Percentiles rank a stretch among this genome's conserved stretches.
phyloP scores from a whole-genome alignment of 92 coral and sea anemone genomes.

The Plumapathes pennacea region DNA sequence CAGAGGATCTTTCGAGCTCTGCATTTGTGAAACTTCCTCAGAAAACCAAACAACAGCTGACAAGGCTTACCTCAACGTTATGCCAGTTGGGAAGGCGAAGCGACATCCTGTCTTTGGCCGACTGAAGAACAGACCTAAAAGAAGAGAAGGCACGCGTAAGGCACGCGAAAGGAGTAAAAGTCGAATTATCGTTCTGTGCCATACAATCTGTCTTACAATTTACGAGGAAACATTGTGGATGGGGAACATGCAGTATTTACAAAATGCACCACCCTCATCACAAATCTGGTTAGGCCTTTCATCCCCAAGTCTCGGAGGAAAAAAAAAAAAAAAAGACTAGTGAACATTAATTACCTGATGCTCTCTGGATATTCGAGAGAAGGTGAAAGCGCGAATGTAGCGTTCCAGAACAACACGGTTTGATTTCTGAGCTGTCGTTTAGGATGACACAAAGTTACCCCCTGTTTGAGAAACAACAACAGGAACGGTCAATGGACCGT shows the following conservation, averaged over 20 bases:
- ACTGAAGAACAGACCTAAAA: constrained; percentile 60
- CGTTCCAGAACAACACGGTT: constrained; percentile 93
- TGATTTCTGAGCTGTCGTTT: constrained; percentile 86
- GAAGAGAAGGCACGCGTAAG: background rate
- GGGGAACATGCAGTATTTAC: background rate
- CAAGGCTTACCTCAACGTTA: constrained; percentile 49
- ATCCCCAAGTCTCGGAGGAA: background rate
- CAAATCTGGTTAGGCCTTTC: background rate
- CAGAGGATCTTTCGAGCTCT: too few species aligned
- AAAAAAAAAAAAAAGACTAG: background rate
- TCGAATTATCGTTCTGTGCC: background rate
- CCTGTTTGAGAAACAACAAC: constrained; percentile 33
- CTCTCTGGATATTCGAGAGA: constrained; percentile 67
- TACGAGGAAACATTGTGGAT: background rate
- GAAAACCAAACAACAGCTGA: background rate
- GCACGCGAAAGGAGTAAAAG: background rate
- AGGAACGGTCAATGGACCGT: background rate
- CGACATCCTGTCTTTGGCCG: constrained; percentile 69
- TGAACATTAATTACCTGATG: constrained; percentile 49
- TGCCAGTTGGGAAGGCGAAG: constrained; percentile 86
- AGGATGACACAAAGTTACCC: constrained; percentile 77
- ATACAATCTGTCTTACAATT: background rate
- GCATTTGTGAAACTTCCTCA: too few species aligned
- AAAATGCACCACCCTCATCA: background rate
- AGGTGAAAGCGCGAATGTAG: constrained; percentile 83